Evolutionary conservation across 2,888 invertebrate species (phyloP).

Genomic region (Subacronicta megacephala): DNA sequence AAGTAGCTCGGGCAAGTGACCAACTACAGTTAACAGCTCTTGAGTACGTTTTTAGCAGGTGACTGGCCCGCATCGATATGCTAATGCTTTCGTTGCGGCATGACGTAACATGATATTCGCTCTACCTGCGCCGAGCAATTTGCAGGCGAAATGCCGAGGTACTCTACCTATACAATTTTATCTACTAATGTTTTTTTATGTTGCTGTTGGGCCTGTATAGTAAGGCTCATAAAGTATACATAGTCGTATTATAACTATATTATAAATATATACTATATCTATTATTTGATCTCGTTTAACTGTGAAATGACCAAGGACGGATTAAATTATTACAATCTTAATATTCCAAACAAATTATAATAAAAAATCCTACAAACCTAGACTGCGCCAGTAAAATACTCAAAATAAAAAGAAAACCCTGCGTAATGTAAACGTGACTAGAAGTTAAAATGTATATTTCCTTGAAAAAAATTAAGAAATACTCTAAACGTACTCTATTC

Average conservation of each 20-base stretch:
- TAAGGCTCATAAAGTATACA: neutral
- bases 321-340: too few relatives aligned
- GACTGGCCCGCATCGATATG: conserved; percentile 70
- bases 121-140: conserved; percentile 73
- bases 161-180: conserved; percentile 54
- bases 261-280: too few relatives aligned
- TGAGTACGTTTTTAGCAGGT: conserved; percentile 66
- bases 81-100: conserved; percentile 64
- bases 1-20: conserved; percentile 37
- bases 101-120: conserved; percentile 72
- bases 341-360: neutral
- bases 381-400: conserved; percentile 18
- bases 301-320: neutral
- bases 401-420: conserved; percentile 41
- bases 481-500: conserved; percentile 57
- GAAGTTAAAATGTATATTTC: conserved; percentile 59
- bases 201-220: conserved; percentile 20
- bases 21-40: conserved; percentile 39
- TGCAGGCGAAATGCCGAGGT: conserved; percentile 74
- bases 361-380: neutral
- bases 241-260: too few relatives aligned
- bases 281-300: too few relatives aligned
- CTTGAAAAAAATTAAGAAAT: conserved; percentile 50
- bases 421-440: conserved; percentile 49
- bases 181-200: conserved; percentile 38